Percentiles rank a stretch among this genome's conserved stretches.
phyloP scores from a whole-genome alignment of 2,888 invertebrate genomes.

The Pheosia tremula region DNA sequence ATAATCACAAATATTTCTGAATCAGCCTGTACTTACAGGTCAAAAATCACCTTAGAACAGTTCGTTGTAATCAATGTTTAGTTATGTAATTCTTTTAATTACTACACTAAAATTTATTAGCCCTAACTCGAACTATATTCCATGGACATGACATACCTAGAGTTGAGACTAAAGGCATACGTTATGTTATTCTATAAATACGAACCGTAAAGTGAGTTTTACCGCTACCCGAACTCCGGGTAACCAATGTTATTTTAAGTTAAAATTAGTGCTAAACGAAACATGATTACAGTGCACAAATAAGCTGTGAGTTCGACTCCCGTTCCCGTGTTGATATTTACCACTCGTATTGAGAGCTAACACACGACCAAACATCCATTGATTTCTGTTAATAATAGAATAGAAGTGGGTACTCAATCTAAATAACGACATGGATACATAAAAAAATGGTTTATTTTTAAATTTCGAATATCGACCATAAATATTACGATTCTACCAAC shows the following conservation, averaged over 20 bases:
- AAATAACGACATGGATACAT: constrained; percentile 4
- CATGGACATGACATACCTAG: not conserved
- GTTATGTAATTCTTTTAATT: too few relatives aligned
- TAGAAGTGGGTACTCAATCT: constrained; percentile 9
- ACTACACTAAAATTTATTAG: too few relatives aligned
- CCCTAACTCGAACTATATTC: not conserved
- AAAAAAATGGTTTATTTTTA: too few relatives aligned
- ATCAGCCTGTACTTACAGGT: too few relatives aligned
- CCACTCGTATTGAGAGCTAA: constrained; percentile 36
- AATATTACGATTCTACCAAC: too few relatives aligned
- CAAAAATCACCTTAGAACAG: too few relatives aligned
- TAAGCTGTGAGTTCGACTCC: constrained; percentile 24
- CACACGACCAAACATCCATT: constrained; percentile 25
- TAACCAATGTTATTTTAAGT: constrained; percentile 28
- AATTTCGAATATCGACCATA: too few relatives aligned
- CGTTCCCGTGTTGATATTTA: constrained; percentile 41
- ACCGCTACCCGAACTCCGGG: not conserved
- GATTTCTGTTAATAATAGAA: constrained; percentile 13
- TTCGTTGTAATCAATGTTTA: too few relatives aligned
- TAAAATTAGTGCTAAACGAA: constrained; percentile 38
- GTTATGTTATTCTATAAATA: not conserved
- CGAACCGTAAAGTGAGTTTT: constrained; percentile 1
- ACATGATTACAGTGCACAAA: constrained; percentile 39
- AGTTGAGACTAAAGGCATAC: not conserved
- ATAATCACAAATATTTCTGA: too few relatives aligned